Base-by-base conservation (phyloP, 2,797 vertebrate genomes). In the Hemibagrus guttatus region DNA sequence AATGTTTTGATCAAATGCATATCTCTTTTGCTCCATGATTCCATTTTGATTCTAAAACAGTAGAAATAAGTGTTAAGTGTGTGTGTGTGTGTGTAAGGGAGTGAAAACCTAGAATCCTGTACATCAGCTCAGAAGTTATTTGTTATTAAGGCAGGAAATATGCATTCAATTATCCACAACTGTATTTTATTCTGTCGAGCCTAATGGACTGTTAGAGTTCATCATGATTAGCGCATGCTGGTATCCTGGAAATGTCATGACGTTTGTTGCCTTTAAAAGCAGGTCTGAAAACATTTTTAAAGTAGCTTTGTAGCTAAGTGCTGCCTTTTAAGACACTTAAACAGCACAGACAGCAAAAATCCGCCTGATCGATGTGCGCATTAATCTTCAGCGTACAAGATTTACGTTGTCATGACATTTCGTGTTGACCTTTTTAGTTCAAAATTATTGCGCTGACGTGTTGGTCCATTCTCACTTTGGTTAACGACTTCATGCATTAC, bases 221-320 rank as follows among this genome's bases (percentile, higher is more conserved):
- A 63, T 63, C 78, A 81, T 14, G 21, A 61, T 63, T 17, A 81
- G 35, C 9, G 59, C 23, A 42, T 2, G 26, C 79, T 63, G 35
- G 75, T 46, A 17, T 63, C 52, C 56, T 56, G 75, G 35, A 61
- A 81, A 81, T n/a, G 21, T 63, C 78, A 63, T 63, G 78, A 42
- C 14, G 6, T 61, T 6, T 5, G 78, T 39, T n/a, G 58, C 58
- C 35, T 81, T 61, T 81, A 81, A 81, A 63, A 81, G 75, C 78
- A n/a, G n/a, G 78, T 26, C 54, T 59, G 56, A 59, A 59, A 59
- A 39, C 35, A 1, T 49, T 79, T 39, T 59, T 16, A 8, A 42
- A 23, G 39, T 63, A 64, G 39, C 23, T 46, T 28, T 49, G 80
- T 81, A 46, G 26, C 7, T 0, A 64, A 63, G 6, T 49, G 59